phyloP scores from a whole-genome alignment of 1,140 invertebrate genomes.

The Ceratoteleas bidentatus region DNA sequence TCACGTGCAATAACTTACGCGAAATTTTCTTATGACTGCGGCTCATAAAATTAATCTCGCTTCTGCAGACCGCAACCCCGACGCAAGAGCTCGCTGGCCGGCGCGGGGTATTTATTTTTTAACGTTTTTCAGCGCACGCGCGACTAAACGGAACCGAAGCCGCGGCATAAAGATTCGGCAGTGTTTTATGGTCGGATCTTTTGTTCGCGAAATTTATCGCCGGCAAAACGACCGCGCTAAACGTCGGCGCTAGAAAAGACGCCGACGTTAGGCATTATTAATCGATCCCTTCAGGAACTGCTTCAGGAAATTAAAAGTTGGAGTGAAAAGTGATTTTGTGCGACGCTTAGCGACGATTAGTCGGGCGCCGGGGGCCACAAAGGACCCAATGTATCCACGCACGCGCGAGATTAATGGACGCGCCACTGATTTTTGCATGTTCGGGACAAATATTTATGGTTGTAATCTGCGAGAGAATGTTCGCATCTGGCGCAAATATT shows the following conservation, averaged over 20 bases:
- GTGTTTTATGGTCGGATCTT: slow-evolving; percentile 47
- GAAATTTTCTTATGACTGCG: too few species aligned
- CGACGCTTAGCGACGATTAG: slow-evolving; percentile 39
- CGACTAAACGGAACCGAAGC: slow-evolving; percentile 20
- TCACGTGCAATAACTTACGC: too few species aligned
- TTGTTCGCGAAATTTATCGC: slow-evolving; percentile 63
- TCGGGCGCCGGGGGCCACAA: slow-evolving; percentile 31
- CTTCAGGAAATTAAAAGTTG: slow-evolving; percentile 51
- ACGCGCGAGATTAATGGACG: slow-evolving; percentile 47
- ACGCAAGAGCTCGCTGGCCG: too few species aligned
- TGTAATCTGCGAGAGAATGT: slow-evolving; percentile 26
- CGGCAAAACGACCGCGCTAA: slow-evolving; percentile 57
- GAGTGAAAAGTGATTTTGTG: slow-evolving; percentile 57
- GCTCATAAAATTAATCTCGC: too few species aligned
- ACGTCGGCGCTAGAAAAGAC: slow-evolving; percentile 40
- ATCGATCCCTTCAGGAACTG: slow-evolving; percentile 54
- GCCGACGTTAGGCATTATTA: slow-evolving; percentile 57
- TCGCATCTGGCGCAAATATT: slow-evolving; percentile 14
- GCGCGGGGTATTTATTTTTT: slow-evolving; percentile 18
- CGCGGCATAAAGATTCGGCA: slow-evolving; percentile 43
- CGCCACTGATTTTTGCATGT: slow-evolving; percentile 22
- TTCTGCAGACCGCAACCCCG: too few species aligned
- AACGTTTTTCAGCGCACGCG: slow-evolving; percentile 14
- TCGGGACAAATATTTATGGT: slow-evolving; percentile 31
- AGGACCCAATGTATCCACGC: slow-evolving; percentile 26